Evolutionary conservation across 2,797 vertebrate species (phyloP).

Genomic region (Sphenodon punctatus): DNA sequence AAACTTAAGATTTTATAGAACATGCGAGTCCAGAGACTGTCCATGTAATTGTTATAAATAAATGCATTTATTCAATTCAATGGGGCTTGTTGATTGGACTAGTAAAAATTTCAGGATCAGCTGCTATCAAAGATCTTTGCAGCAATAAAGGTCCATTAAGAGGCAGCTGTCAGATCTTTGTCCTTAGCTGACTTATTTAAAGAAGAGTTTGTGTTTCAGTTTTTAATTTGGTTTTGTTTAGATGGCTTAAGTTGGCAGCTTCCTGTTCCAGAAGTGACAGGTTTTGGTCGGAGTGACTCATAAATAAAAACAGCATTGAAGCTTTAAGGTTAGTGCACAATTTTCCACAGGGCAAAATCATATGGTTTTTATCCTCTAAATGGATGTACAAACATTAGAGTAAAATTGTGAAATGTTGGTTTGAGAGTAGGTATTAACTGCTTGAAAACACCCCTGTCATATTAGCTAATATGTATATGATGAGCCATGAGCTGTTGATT

Average conservation of each 20-base stretch:
- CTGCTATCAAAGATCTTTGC: not conserved
- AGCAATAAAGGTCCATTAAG: not conserved
- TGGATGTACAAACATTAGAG: slow-evolving; percentile 3
- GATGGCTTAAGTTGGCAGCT: slow-evolving; percentile 38
- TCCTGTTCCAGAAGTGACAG: slow-evolving; percentile 41
- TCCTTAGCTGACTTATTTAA: not conserved
- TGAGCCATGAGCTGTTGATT: no score
- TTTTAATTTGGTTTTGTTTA: slow-evolving; percentile 54
- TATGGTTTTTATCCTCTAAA: slow-evolving; percentile 18
- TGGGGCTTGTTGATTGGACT: no score
- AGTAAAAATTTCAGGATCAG: not conserved
- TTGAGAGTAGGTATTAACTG: fast-evolving
- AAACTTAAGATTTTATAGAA: slow-evolving; percentile 21
- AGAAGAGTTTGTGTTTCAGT: slow-evolving; percentile 15
- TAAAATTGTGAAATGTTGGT: slow-evolving; percentile 1
- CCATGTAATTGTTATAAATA: not conserved
- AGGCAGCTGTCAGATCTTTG: not conserved
- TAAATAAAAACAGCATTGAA: slow-evolving; percentile 50
- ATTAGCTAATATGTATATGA: no score
- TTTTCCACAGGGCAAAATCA: slow-evolving; percentile 55
- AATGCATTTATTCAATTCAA: not conserved
- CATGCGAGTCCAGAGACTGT: not conserved
- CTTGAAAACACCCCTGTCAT: not conserved
- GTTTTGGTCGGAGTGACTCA: slow-evolving; percentile 65
- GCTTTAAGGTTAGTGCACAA: not conserved